Conservation (phyloP, 2,113 vertebrate species). For the Sisor rabdophorus region DNA sequence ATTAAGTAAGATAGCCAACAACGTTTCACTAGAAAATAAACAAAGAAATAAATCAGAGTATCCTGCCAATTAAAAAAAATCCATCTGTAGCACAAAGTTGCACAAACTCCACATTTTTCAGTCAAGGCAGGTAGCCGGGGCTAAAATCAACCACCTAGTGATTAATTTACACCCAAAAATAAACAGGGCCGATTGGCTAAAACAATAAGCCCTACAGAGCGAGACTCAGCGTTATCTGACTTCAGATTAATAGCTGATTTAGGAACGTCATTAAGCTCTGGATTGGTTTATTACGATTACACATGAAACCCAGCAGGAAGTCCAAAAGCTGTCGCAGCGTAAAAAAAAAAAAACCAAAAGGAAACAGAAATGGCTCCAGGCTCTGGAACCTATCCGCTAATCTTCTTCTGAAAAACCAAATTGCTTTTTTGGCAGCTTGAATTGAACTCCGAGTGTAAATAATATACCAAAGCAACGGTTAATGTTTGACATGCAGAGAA, state of each 20-base stretch:
- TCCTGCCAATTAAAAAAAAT: conserved; percentile 27
- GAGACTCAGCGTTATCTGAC: neutral
- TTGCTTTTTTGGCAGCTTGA: conserved; percentile 34
- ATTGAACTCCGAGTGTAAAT: conserved; percentile 45
- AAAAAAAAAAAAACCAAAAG: neutral
- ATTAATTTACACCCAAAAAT: conserved; percentile 30
- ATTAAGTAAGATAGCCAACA: conserved; percentile 23
- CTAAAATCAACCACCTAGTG: conserved; percentile 17
- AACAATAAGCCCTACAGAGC: neutral
- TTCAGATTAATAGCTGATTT: conserved; percentile 16
- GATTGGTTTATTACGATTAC: conserved; percentile 5
- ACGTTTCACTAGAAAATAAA: neutral
- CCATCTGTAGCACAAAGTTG: conserved; percentile 38
- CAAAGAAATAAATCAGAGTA: neutral
- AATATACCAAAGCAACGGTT: conserved; percentile 42
- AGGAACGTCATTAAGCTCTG: conserved; percentile 17
- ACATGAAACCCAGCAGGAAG: conserved; percentile 8
- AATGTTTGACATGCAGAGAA: conserved; percentile 34
- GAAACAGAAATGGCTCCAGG: neutral
- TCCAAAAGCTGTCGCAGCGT: neutral
- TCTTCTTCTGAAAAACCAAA: conserved; percentile 20
- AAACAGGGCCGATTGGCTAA: conserved; percentile 16
- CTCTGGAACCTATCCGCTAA: conserved; percentile 28
- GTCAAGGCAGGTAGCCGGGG: conserved; percentile 12
- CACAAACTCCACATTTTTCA: conserved; percentile 31